phyloP scores from a whole-genome alignment of 2,797 vertebrate genomes.

The Parotocinclus haroldoi region DNA sequence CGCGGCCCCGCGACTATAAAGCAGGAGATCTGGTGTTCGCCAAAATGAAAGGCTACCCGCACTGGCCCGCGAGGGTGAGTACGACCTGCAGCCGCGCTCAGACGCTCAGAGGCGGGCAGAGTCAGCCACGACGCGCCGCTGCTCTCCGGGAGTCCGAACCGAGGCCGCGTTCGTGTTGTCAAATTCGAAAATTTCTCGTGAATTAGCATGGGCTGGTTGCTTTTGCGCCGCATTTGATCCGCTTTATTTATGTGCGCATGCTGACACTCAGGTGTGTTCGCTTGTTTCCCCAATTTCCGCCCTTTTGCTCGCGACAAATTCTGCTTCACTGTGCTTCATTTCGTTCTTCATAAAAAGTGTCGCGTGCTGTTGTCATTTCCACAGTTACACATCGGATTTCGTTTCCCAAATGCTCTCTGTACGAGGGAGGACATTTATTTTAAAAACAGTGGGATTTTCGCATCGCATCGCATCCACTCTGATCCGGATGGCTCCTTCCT shows the following conservation, averaged over 20 bases:
- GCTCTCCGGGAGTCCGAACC: conserved; percentile 5
- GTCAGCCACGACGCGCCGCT: background rate
- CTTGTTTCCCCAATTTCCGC: conserved; percentile 5
- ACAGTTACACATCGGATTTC: no score
- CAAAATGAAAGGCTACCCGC: conserved; percentile 93
- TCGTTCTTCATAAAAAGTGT: no score
- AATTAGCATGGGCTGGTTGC: background rate
- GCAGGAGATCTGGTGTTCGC: conserved; percentile 91
- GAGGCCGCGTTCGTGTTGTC: conserved; percentile 10
- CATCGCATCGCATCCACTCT: no score
- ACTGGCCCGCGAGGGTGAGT: conserved; percentile 95
- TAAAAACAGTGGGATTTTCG: no score
- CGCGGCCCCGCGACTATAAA: conserved; percentile 90
- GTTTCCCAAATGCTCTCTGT: no score
- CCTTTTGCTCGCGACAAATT: background rate
- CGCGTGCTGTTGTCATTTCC: no score
- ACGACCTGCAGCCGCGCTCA: conserved; percentile 47
- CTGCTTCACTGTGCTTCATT: background rate
- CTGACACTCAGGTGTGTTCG: conserved; percentile 3
- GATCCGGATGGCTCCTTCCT: no score
- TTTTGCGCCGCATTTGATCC: background rate
- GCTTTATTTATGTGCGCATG: background rate
- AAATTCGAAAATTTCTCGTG: conserved; percentile 5
- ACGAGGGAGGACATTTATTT: no score
- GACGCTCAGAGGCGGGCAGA: background rate